These are phyloP conservation scores for Chirona hameri DNA, from an alignment of 2,888 invertebrate species.

Conservation along the genomic window DNA sequence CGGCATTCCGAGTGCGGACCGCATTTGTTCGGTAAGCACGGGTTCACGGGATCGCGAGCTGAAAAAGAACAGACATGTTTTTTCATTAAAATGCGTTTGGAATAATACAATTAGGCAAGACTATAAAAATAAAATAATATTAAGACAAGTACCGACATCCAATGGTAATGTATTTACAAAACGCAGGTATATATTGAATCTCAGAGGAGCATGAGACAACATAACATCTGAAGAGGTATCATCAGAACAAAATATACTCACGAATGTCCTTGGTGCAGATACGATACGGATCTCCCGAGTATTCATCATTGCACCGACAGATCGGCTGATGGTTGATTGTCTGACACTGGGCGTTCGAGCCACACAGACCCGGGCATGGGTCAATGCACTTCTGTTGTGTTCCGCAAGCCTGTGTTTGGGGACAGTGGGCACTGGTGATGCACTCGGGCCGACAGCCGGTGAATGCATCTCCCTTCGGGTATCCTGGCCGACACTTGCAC, in stretches of 20 bases:
- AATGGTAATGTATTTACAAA: too few species aligned
- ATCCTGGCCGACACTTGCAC: conserved; percentile 55
- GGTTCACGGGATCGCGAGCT: neutral
- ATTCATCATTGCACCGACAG: conserved; percentile 68
- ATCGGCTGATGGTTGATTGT: conserved; percentile 68
- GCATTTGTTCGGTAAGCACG: conserved; percentile 56
- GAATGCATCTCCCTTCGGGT: conserved; percentile 62
- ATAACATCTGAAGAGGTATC: too few species aligned
- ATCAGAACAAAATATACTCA: too few species aligned
- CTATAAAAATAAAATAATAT: too few species aligned
- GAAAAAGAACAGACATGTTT: neutral
- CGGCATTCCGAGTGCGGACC: conserved; percentile 48
- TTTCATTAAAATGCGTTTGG: too few species aligned
- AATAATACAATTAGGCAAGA: neutral
- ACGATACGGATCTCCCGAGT: conserved; percentile 61
- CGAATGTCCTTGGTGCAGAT: conserved; percentile 27
- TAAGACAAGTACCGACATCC: too few species aligned
- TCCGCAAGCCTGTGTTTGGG: conserved; percentile 48
- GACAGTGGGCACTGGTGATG: conserved; percentile 72
- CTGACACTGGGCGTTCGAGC: conserved; percentile 70
- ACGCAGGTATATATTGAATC: too few species aligned
- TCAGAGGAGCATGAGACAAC: too few species aligned
- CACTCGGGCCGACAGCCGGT: conserved; percentile 73
- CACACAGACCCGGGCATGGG: conserved; percentile 55
- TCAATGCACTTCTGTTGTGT: conserved; percentile 46